Conservation (phyloP, 2,888 invertebrate genomes). For the Rotaria magnacalcarata region DNA sequence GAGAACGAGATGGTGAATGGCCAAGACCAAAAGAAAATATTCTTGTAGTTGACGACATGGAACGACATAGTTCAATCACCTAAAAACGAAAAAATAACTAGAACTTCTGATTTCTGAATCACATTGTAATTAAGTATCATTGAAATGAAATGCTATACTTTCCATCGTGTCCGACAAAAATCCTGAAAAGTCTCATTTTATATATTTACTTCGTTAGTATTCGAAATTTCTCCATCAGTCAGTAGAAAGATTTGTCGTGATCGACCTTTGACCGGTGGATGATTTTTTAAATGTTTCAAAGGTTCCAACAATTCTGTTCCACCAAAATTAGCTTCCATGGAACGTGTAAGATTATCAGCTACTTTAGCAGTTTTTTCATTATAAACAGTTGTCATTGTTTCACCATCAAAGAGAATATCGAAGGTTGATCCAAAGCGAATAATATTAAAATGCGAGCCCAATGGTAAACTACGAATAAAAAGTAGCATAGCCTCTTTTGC, state of each 20-base stretch:
- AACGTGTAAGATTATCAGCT: background rate
- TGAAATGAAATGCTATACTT: no score
- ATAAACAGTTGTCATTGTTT: background rate
- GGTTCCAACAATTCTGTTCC: background rate
- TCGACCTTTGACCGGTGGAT: background rate
- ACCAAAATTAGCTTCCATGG: background rate
- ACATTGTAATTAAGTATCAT: no score
- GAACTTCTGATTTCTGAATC: no score
- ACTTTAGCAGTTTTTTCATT: background rate
- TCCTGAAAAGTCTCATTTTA: background rate
- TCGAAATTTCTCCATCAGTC: slow-evolving; percentile 4
- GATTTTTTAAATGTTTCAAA: background rate
- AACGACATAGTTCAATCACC: background rate
- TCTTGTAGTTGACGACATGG: background rate
- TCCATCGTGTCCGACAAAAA: no score
- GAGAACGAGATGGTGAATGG: background rate
- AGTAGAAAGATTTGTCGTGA: background rate
- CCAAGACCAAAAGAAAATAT: slow-evolving; percentile 3
- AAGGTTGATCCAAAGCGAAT: background rate
- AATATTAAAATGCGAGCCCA: background rate
- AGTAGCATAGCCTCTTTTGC: background rate
- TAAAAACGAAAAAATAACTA: background rate
- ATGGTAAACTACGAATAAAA: background rate
- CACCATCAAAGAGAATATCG: background rate
- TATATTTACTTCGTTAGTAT: background rate